phyloP scores from a whole-genome alignment of 2,113 vertebrate genomes.

The Crotalus viridis region DNA sequence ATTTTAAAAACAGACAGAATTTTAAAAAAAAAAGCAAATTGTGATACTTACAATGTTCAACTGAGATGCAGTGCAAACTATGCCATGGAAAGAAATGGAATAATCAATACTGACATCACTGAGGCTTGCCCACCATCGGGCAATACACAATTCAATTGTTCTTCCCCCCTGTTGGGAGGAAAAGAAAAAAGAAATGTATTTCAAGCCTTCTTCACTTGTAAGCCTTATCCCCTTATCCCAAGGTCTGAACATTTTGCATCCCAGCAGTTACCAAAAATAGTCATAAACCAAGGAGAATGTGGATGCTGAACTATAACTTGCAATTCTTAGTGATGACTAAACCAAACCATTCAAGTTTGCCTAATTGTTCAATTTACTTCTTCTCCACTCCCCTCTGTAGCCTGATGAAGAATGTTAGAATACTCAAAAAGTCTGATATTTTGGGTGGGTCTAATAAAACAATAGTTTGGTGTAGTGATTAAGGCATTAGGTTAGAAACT shows the following conservation, averaged over 20 bases:
- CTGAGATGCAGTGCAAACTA: constrained; percentile 82
- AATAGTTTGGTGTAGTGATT: not conserved
- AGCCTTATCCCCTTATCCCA: not conserved
- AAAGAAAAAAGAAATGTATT: constrained; percentile 9
- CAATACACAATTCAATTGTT: constrained; percentile 92
- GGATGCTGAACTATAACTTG: not conserved
- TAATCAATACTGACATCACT: constrained; percentile 93
- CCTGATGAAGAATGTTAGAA: not conserved
- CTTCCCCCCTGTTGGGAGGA: constrained; percentile 74
- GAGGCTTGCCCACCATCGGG: constrained; percentile 98
- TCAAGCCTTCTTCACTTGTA: not conserved
- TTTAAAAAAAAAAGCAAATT: not conserved
- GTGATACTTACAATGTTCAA: constrained; percentile 87
- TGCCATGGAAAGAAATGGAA: constrained; percentile 90
- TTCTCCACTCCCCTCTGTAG: not conserved
- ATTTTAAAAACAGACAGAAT: not conserved
- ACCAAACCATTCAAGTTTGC: not conserved
- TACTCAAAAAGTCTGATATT: not conserved
- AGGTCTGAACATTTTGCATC: not conserved
- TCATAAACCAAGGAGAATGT: not conserved
- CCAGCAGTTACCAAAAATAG: not conserved
- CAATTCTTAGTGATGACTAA: not conserved
- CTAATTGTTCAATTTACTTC: not conserved
- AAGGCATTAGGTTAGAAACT: no score
- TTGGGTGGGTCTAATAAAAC: not conserved